phyloP scores from a whole-genome alignment of 2,888 invertebrate species.

The Brenthis ino region DNA sequence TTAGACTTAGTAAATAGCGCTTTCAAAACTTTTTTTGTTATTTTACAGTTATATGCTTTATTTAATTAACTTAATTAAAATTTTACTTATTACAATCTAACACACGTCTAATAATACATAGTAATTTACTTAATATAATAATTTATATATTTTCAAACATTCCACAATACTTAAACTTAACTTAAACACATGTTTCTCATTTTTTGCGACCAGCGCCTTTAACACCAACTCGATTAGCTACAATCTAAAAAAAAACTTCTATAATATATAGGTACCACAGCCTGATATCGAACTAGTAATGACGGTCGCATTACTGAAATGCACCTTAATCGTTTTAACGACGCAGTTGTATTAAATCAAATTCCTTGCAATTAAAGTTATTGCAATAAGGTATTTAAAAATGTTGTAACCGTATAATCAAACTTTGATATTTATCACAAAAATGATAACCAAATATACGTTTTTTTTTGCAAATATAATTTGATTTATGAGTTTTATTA shows the following conservation, averaged over 20 bases:
- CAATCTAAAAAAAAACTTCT: constrained; percentile 30
- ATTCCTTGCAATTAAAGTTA: not conserved
- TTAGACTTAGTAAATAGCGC: not conserved
- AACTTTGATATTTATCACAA: too few relatives aligned
- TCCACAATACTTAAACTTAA: too few relatives aligned
- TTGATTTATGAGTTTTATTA: too few relatives aligned
- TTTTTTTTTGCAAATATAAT: too few relatives aligned
- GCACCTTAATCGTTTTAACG: constrained; percentile 43
- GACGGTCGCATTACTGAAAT: constrained; percentile 47
- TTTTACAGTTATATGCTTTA: not conserved
- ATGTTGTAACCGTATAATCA: too few relatives aligned
- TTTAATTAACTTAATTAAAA: too few relatives aligned
- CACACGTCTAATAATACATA: constrained; percentile 8
- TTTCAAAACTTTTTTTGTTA: not conserved
- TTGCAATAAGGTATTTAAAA: too few relatives aligned
- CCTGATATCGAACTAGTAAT: constrained; percentile 51
- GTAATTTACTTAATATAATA: constrained; percentile 1
- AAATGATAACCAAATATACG: too few relatives aligned
- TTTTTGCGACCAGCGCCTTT: constrained; percentile 66
- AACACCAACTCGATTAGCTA: constrained; percentile 41
- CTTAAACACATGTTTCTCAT: constrained; percentile 33
- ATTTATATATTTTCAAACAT: constrained; percentile 15
- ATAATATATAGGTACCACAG: constrained; percentile 56
- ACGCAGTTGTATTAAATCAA: constrained; percentile 1
- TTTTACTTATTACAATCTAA: constrained; percentile 4